Evolutionary conservation across 1,140 invertebrate species (phyloP), one percentile per base, ranked within the genome.

Genomic region (Procambarus virginalis): DNA sequence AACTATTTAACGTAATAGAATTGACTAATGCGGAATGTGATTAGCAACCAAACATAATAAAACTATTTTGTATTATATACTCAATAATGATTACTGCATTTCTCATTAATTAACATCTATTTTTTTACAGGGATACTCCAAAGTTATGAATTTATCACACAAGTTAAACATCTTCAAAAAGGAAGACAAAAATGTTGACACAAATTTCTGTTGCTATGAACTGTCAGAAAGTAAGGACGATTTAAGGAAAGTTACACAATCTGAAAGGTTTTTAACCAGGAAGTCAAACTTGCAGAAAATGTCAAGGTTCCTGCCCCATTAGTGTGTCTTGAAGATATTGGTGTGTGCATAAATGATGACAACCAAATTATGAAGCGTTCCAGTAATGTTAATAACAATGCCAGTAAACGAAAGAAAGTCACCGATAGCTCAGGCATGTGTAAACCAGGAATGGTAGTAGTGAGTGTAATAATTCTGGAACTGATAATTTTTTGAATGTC

Each of bases 271-370:
- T n/a, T 73, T 20, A 73, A 2, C 8, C 3, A 34, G 20, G 22
- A 73, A 10, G 6, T 4, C 5, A 8, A 73, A 17, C 64, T 68
- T 73, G 68, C 22, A 34, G 68, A 20, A 20, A 22, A 34, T 10
- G 22, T 4, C n/a, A 73, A 20, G 22, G 4, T 6, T 73, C n/a
- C 5, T 73, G 68, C n/a, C 20, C 10, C 20, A 34, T 22, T 22
- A 45, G 22, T 34, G 68, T 34, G n/a, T 73, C 5, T 34, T 73
- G 68, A 82, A 82, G 80, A 82, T 46, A 82, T 82, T 68, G 80
- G 80, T 4, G 80, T 73, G 8, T 20, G 68, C 34, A 22, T 73
- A 73, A 34, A 22, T 73, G 22, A 2, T 73, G 34, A 22, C 2
- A 8, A 34, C n/a, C 22, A 73, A 34, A 8, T 73, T 34, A 8